These are phyloP conservation scores for Drosophila simulans DNA, from an alignment of 1,140 invertebrate species.

Conservation along the genomic window DNA sequence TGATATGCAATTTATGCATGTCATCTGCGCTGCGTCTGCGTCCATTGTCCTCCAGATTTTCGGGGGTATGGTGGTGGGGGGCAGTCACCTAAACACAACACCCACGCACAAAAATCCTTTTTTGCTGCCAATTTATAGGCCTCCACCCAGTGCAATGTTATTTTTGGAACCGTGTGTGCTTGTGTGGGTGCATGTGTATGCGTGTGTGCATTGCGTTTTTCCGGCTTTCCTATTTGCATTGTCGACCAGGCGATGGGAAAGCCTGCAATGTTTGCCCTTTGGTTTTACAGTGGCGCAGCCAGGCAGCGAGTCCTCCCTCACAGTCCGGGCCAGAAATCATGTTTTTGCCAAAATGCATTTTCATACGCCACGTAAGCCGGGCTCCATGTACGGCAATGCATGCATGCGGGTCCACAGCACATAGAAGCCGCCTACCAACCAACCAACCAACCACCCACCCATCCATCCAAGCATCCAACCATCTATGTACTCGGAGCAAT, in stretches of 20 bases:
- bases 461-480: slow-evolving; percentile 8
- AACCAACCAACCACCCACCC: not conserved
- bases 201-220: slow-evolving; percentile 67
- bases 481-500: slow-evolving; percentile 52
- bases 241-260: slow-evolving; percentile 52
- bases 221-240: slow-evolving; percentile 75
- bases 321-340: slow-evolving; percentile 52
- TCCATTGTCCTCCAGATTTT: slow-evolving; percentile 51
- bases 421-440: slow-evolving; percentile 3
- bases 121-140: slow-evolving; percentile 77
- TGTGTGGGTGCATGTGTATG: slow-evolving; percentile 2
- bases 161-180: slow-evolving; percentile 13
- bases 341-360: slow-evolving; percentile 83
- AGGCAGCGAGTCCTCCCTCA: not conserved
- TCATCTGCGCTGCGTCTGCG: slow-evolving; percentile 69
- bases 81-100: slow-evolving; percentile 56
- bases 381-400: slow-evolving; percentile 53
- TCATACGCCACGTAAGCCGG: slow-evolving; percentile 75
- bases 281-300: slow-evolving; percentile 56
- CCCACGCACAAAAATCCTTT: slow-evolving; percentile 59
- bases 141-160: slow-evolving; percentile 40
- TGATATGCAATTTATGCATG: slow-evolving; percentile 82
- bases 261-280: slow-evolving; percentile 74
- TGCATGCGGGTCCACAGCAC: slow-evolving; percentile 47
- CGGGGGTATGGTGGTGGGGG: not conserved